These are phyloP conservation scores for Cichladusa arquata DNA, from an alignment of 2,113 vertebrate genomes.

Conservation along the genomic window DNA sequence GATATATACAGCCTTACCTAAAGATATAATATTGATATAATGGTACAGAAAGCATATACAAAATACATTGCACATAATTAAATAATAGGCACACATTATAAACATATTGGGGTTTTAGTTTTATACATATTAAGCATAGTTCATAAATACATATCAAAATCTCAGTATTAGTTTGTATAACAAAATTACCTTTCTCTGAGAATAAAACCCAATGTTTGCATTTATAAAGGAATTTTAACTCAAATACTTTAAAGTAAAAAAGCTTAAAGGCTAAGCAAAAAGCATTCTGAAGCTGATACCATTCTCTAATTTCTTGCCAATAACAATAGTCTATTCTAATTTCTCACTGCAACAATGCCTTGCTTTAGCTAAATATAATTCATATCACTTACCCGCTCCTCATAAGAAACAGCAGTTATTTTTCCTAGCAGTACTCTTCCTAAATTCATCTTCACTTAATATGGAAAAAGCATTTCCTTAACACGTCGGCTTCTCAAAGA, in stretches of 20 bases:
- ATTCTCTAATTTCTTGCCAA: conserved; percentile 29
- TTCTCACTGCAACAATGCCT: neutral
- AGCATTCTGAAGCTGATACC: neutral
- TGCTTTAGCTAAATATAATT: conserved; percentile 34
- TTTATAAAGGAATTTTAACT: neutral
- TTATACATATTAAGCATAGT: neutral
- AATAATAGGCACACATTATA: neutral
- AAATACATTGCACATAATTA: neutral
- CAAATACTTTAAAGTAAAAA: neutral
- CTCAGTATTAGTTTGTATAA: neutral
- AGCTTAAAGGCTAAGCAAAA: conserved; percentile 10
- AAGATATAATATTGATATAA: neutral
- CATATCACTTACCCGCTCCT: conserved; percentile 72
- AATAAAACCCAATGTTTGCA: neutral
- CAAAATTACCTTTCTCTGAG: neutral
- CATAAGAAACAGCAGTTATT: conserved; percentile 54
- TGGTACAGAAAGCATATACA: neutral
- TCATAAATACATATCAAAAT: neutral
- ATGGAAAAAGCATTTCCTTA: conserved; percentile 34
- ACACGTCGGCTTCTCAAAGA: conserved; percentile 34
- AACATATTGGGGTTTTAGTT: neutral
- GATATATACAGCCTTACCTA: neutral
- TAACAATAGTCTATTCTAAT: conserved; percentile 29
- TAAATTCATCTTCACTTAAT: conserved; percentile 73
- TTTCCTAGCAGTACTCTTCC: conserved; percentile 68